Evolutionary conservation across 2,888 invertebrate genomes (phyloP).

Genomic region (Eilema sororculum): DNA sequence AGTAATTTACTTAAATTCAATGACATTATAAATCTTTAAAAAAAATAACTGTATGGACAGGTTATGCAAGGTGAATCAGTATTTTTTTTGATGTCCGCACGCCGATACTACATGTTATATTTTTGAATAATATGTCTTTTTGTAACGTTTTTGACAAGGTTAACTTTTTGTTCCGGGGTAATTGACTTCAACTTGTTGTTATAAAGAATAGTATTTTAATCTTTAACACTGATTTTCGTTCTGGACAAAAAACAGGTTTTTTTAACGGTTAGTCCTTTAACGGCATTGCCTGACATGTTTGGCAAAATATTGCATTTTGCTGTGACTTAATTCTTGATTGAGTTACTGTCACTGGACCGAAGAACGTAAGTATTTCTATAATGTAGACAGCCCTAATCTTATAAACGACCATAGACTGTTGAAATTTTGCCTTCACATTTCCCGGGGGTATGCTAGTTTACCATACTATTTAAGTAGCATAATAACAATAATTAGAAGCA

Average conservation of each 20-base stretch:
- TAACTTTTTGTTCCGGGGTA: slow-evolving; percentile 20
- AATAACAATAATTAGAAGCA: no score
- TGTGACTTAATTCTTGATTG: neutral
- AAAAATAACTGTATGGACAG: slow-evolving; percentile 23
- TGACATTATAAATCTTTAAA: slow-evolving; percentile 34
- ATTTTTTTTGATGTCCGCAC: slow-evolving; percentile 20
- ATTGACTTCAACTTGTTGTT: slow-evolving; percentile 1
- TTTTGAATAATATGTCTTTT: slow-evolving; percentile 21
- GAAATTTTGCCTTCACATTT: neutral
- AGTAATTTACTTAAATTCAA: slow-evolving; percentile 29
- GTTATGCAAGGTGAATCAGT: slow-evolving; percentile 37
- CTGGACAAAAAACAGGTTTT: neutral
- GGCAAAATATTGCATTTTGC: neutral
- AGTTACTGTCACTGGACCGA: neutral
- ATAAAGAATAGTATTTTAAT: no score
- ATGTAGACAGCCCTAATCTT: neutral
- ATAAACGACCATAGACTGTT: neutral
- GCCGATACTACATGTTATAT: slow-evolving; percentile 28
- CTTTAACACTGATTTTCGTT: neutral
- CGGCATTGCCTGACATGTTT: neutral
- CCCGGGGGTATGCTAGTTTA: neutral
- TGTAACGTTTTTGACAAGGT: slow-evolving; percentile 27
- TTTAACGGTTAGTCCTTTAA: neutral
- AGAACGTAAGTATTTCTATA: neutral
- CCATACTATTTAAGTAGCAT: no score